Conservation (phyloP, 2,113 vertebrate genomes). For the Nesogale talazaci region DNA sequence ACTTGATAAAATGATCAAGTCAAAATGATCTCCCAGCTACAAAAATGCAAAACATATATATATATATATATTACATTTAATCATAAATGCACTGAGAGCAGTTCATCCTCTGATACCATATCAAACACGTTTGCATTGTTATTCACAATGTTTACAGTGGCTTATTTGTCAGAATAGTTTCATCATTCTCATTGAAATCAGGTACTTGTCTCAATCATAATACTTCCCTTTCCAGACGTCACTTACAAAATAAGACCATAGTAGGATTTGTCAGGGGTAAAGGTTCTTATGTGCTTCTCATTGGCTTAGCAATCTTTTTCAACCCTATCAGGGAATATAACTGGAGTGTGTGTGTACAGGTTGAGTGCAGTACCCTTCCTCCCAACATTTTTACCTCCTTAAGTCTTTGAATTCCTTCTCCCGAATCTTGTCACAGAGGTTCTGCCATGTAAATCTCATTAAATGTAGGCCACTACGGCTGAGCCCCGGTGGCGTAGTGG, state of each 20-base stretch:
- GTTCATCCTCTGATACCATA: no score
- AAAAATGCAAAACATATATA: no score
- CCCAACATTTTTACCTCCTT: not conserved
- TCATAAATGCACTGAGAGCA: no score
- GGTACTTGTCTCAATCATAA: not conserved
- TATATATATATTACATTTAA: no score
- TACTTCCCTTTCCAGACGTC: not conserved
- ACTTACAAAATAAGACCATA: not conserved
- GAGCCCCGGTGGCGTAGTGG: no score
- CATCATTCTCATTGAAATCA: not conserved
- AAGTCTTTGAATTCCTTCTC: not conserved
- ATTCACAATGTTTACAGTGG: not conserved
- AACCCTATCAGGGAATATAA: not conserved
- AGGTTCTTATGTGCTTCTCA: not conserved
- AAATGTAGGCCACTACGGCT: not conserved
- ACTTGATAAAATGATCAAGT: no score
- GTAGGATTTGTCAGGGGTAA: not conserved
- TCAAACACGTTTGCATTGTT: not conserved
- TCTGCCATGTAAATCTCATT: not conserved
- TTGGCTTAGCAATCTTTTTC: not conserved
- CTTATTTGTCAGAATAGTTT: not conserved
- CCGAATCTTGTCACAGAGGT: no score
- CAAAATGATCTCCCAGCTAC: no score
- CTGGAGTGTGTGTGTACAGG: not conserved
- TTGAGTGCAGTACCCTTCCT: not conserved